Percentiles rank a stretch among this genome's conserved stretches.
These are phyloP conservation scores for Chloroceryle amazona DNA, from an alignment of 2,797 vertebrate genomes.

Conservation along the genomic window DNA sequence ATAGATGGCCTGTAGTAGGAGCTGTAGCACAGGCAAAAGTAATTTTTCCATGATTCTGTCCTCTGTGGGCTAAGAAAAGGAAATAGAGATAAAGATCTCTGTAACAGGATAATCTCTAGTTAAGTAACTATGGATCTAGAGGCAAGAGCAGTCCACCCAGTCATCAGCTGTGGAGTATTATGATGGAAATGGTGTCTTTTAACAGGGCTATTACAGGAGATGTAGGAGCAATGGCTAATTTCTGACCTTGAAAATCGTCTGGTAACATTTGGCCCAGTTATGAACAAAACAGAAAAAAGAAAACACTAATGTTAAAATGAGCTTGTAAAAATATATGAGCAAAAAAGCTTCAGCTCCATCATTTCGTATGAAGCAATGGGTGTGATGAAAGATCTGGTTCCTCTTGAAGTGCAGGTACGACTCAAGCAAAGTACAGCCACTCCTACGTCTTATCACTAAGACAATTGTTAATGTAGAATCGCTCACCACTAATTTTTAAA, in stretches of 20 bases:
- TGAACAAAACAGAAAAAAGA: background rate
- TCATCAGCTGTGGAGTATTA: background rate
- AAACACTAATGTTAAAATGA: background rate
- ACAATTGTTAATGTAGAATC: conserved; percentile 10
- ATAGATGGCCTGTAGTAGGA: background rate
- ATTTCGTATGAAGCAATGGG: background rate
- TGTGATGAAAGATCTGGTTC: background rate
- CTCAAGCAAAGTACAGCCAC: background rate
- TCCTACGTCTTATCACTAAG: background rate
- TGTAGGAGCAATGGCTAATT: background rate
- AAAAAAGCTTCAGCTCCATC: background rate
- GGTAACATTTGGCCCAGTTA: background rate
- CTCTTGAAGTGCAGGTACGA: fast-evolving
- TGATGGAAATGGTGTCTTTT: background rate
- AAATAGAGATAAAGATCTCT: background rate
- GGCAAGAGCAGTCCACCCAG: background rate
- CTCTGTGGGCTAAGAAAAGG: background rate
- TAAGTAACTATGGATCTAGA: background rate
- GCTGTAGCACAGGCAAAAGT: background rate
- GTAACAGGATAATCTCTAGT: background rate
- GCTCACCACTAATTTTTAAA: conserved; percentile 31
- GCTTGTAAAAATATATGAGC: background rate
- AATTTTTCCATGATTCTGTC: background rate
- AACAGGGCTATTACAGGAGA: background rate
- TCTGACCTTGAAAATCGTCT: background rate